Percentiles rank a stretch among this genome's conserved stretches.
phyloP scores from a whole-genome alignment of 2,888 invertebrate genomes.

The Spicauda simplicius region DNA sequence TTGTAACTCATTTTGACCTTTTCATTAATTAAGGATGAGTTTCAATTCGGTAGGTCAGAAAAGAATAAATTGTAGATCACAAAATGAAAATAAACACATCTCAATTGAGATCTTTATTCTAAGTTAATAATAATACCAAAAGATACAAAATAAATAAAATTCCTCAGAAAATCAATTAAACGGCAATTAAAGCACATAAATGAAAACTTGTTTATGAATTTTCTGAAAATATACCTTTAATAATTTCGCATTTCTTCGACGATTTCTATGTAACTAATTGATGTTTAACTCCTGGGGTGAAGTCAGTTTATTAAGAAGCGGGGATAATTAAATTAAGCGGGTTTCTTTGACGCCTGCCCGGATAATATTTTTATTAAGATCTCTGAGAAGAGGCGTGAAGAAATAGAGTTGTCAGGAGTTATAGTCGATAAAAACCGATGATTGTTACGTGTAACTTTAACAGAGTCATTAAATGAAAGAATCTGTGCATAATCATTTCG shows the following conservation, averaged over 20 bases:
- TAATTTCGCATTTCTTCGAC: slow-evolving; percentile 41
- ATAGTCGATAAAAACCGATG: slow-evolving; percentile 32
- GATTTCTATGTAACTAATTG: slow-evolving; percentile 61
- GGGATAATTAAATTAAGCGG: slow-evolving; percentile 79
- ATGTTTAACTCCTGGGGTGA: slow-evolving; percentile 57
- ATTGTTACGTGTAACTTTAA: too few relatives aligned
- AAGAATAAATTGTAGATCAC: too few relatives aligned
- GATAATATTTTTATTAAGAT: slow-evolving; percentile 78
- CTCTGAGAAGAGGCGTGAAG: slow-evolving; percentile 41
- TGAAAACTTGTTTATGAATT: slow-evolving; percentile 25
- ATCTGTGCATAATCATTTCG: too few relatives aligned
- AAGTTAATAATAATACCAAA: not conserved
- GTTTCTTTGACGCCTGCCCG: slow-evolving; percentile 77
- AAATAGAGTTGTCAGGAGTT: not conserved
- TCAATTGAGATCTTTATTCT: too few relatives aligned
- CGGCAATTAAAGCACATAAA: slow-evolving; percentile 14
- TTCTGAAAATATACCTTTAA: slow-evolving; percentile 32
- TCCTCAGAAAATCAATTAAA: slow-evolving; percentile 11
- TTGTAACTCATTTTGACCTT: too few relatives aligned
- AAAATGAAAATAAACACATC: too few relatives aligned
- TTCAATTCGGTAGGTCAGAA: too few relatives aligned
- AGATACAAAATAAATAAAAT: slow-evolving; percentile 3
- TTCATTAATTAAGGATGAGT: too few relatives aligned
- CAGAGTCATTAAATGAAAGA: too few relatives aligned
- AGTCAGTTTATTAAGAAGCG: slow-evolving; percentile 73